Conservation (phyloP, 2,113 vertebrate genomes). For the Cacatua alba region DNA sequence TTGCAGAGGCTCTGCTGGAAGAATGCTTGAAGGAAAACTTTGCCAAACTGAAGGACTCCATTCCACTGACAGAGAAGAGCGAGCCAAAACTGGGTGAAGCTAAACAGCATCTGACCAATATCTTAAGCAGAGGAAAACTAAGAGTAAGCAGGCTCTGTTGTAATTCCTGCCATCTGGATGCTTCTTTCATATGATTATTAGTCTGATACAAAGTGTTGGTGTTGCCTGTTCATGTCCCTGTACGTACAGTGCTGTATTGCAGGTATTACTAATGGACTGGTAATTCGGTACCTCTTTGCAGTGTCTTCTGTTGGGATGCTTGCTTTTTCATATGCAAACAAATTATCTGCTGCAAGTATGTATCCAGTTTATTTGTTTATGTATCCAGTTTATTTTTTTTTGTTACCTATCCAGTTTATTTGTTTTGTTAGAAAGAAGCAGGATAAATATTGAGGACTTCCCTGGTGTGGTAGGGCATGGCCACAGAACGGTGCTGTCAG, state of each 20-base stretch:
- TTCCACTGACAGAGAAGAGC: conserved; percentile 83
- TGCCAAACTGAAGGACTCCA: conserved; percentile 80
- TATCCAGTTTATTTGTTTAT: neutral
- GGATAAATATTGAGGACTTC: neutral
- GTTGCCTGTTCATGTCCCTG: neutral
- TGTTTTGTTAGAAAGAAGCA: neutral
- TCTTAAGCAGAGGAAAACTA: conserved; percentile 88
- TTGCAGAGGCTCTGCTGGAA: conserved; percentile 89
- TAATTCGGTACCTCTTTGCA: neutral
- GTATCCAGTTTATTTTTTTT: neutral
- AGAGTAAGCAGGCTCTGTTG: conserved; percentile 71
- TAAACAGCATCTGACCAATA: conserved; percentile 82
- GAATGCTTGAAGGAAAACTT: conserved; percentile 89
- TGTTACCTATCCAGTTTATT: neutral
- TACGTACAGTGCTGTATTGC: neutral
- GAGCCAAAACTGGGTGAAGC: conserved; percentile 84
- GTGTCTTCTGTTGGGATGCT: neutral
- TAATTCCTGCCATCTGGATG: neutral
- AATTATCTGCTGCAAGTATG: neutral
- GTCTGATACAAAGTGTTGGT: neutral
- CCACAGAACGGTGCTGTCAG: neutral
- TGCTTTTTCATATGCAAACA: neutral
- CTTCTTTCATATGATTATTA: neutral
- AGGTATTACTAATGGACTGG: neutral
- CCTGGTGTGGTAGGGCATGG: neutral